A percentile compares a stretch with the other conserved stretches of the same genome.
phyloP scores from a whole-genome alignment of 2,888 invertebrate genomes.

The Thymelicus sylvestris region DNA sequence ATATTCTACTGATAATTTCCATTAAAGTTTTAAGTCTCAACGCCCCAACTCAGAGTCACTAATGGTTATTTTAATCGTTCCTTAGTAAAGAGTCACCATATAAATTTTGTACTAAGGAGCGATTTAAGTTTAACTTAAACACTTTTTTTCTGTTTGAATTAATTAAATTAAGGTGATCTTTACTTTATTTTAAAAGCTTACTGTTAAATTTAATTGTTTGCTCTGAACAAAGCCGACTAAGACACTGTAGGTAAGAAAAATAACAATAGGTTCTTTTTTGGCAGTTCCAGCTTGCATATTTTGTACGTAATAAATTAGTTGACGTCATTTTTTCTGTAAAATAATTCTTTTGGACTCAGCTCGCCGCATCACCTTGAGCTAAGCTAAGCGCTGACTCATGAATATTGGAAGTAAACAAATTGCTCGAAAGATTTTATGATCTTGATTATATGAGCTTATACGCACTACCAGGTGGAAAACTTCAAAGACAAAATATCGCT shows the following conservation, averaged over 20 bases:
- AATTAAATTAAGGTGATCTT: too few species aligned
- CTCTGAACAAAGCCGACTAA: neutral
- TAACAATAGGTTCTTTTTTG: conserved; percentile 13
- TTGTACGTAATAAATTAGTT: conserved; percentile 21
- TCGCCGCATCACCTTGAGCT: conserved; percentile 29
- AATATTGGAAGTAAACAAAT: conserved; percentile 55
- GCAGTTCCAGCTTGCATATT: conserved; percentile 14
- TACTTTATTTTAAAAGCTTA: too few species aligned
- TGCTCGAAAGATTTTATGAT: conserved; percentile 50
- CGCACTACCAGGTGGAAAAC: conserved; percentile 43
- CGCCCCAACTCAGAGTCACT: too few species aligned
- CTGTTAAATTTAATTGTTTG: too few species aligned
- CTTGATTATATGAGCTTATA: too few species aligned
- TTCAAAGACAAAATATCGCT: conserved; percentile 37
- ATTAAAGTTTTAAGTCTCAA: neutral
- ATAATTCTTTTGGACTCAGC: conserved; percentile 14
- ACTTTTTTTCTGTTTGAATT: neutral
- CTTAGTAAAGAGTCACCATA: too few species aligned
- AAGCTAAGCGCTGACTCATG: conserved; percentile 46
- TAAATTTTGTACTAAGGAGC: too few species aligned
- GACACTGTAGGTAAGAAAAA: neutral
- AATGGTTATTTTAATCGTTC: too few species aligned
- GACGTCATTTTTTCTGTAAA: conserved; percentile 9
- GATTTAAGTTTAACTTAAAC: neutral
- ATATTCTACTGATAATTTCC: too few species aligned